Base-by-base conservation (phyloP, 1,140 invertebrate species). In the Cyrtorhinus lividipennis region DNA sequence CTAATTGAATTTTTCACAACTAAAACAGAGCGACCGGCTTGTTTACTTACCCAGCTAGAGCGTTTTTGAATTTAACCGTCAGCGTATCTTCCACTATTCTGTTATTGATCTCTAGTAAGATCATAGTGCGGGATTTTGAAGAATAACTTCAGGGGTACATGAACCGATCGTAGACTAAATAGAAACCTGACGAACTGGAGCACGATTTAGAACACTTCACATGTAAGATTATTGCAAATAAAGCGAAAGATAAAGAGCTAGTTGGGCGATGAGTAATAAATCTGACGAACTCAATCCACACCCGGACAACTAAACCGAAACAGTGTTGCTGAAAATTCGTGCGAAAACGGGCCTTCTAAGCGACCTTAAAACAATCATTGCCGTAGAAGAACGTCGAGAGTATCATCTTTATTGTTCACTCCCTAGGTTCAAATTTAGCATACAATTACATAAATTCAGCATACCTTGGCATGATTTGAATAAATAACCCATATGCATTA, bases 31-130 rank as follows among this genome's bases (percentile, higher is more conserved):
- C 30, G 5, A 15, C 30, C 30, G 30, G 30, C 30, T 5, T 5
- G 15, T 45, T 44, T 58, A 69, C 90, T 89, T 80, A 97, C 93
- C 92, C 90, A 68, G 88, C 87, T 73, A 90, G 78, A 70, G 88
- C 88, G 85, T 95, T 95, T 79, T 88, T 92, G 78, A 95, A 94
- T 83, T 96, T 96, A 66, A 91, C 81, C 71, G 84, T 85, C 72
- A 98, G 80, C 45, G 92, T 93, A 78, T 98, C 95, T 80, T 96
- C 91, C 68, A 98, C 84, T 77, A 97, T 94, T 76, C 92, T 86
- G 80, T 98, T 98, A 78, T 96, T 94, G 78, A 96, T 95, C 83
- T 98, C 95, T 70, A 98, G 81, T 74, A 98, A 83, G 82, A 98
- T 98, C 95, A 98, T 98, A 20, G 48, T 53, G 30, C 5, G 48